Base-by-base conservation (phyloP, 2,797 vertebrate genomes). In the Glossophaga mutica region DNA sequence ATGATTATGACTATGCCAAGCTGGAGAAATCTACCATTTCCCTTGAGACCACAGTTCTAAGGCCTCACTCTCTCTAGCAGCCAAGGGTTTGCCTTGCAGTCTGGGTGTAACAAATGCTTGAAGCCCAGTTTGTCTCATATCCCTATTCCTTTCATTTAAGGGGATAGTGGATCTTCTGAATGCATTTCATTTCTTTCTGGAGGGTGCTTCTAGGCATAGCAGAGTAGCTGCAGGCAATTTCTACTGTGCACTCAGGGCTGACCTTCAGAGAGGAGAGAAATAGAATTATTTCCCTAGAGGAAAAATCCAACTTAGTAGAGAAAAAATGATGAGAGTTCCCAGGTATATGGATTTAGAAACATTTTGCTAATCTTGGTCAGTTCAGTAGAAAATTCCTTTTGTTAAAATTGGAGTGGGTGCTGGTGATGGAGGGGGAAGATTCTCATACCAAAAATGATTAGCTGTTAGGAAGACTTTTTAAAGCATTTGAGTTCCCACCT, bases 301-400 rank as follows among this genome's bases (percentile, higher is more conserved):
- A 90, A 79, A 90, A 48, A 32, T 84, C 26, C 73, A 48, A 29
- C 15, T 6, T 79, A 55, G 10, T 62, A 62, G 32, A 59, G 67
- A 77, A 87, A 84, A 81, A 52, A 21, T 92, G 39, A 48, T 21
- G 15, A 24, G 62, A 29, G n/a, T 73, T 86, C 34, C 74, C 37
- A 15, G 32, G 42, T 37, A 7, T n/a, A 52, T 78, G 29, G 21
- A 81, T 91, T 89, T 77, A 68, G 94, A 81, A 87, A 68, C 67
- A 90, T 90, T 48, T 74, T 94, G 46, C 55, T 90, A 68, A 37
- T 46, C 42, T 88, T 83, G 76, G 21, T 46, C 37, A 76, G n/a
- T 65, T 94, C 70, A 93, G 48, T n/a, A 94, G 92, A 88, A 96
- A 92, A 79, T 89, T 55, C 16, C 15, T 87, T 85, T 83, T 67